Evolutionary conservation across 2,113 vertebrate species (phyloP), one percentile per base, ranked within the genome.

Genomic region (Origma solitaria): DNA sequence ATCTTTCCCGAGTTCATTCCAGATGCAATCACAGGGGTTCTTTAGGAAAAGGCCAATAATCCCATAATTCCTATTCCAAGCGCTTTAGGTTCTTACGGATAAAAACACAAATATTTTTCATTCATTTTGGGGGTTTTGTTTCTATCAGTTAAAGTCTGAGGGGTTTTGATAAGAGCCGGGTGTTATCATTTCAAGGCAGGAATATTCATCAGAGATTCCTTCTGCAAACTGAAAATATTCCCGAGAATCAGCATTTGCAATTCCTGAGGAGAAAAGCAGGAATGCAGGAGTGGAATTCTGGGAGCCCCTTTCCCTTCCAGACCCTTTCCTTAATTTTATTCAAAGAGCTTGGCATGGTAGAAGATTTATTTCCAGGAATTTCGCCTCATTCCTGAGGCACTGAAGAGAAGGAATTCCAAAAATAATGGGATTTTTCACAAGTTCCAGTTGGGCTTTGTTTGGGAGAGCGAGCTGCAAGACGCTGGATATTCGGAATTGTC

Each of bases 351-450:
- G 38, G 10, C 33, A 5, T 0, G 9, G 11, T 53, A 7, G 3
- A 33, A 62, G 62, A 62, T 11, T 4, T 1, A 70, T 27, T 73
- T 64, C 49, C 40, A 33, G 28, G 40, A 54, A 37, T 45, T 72
- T 17, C 47, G 9, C 21, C 9, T 3, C 13, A 0, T 44, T 53
- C 37, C 0, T 0, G 33, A 45, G 38, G 11, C 0, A 2, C 38
- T 62, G 57, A 18, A 16, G 31, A 45, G 33, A 22, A 72, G 7
- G 14, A 62, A 54, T 37, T 53, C 10, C 10, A 27, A 22, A 53
- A 83, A 62, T 38, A 83, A 62, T 38, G 14, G 14, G 49, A 38
- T 54, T 72, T 72, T 62, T 62, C 57, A 54, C 7, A 1, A 45
- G 68, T 62, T 53, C 13, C 38, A 6, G 27, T 10, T 15, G 0